Conservation (phyloP, 2,797 vertebrate genomes). For the Fistularia tabacaria region DNA sequence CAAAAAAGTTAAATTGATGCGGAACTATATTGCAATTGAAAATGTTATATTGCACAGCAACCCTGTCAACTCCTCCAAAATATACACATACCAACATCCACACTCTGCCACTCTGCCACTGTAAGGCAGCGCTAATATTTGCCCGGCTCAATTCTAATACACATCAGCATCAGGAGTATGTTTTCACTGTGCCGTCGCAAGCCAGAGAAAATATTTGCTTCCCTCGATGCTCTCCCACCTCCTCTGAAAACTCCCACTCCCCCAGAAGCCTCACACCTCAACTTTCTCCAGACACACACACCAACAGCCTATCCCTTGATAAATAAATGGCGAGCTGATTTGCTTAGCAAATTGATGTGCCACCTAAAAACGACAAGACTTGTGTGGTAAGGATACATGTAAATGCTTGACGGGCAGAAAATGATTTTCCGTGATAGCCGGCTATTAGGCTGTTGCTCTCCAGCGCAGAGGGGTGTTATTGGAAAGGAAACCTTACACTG, state of each 20-base stretch:
- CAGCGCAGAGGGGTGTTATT: slow-evolving; percentile 56
- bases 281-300: slow-evolving; percentile 42
- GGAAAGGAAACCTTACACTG: slow-evolving; percentile 61
- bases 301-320: slow-evolving; percentile 49
- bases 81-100: slow-evolving; percentile 15
- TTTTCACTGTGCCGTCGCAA: slow-evolving; percentile 63
- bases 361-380: slow-evolving; percentile 65
- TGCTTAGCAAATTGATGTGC: slow-evolving; percentile 74
- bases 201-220: slow-evolving; percentile 77
- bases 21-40: neutral
- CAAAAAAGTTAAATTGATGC: too few species aligned
- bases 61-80: slow-evolving; percentile 13
- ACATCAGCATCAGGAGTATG: slow-evolving; percentile 70
- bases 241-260: slow-evolving; percentile 21
- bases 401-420: slow-evolving; percentile 66
- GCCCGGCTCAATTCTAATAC: slow-evolving; percentile 73
- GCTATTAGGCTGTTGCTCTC: slow-evolving; percentile 56
- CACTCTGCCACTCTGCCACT: slow-evolving; percentile 54
- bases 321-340: slow-evolving; percentile 70
- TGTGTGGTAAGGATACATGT: slow-evolving; percentile 71
- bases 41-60: slow-evolving; percentile 21
- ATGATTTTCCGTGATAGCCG: slow-evolving; percentile 62
- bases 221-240: slow-evolving; percentile 38
- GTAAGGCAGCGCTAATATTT: slow-evolving; percentile 73
- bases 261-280: slow-evolving; percentile 7